Conservation (phyloP, 2,888 invertebrate species). For the Lepetodrilus schrolli region DNA sequence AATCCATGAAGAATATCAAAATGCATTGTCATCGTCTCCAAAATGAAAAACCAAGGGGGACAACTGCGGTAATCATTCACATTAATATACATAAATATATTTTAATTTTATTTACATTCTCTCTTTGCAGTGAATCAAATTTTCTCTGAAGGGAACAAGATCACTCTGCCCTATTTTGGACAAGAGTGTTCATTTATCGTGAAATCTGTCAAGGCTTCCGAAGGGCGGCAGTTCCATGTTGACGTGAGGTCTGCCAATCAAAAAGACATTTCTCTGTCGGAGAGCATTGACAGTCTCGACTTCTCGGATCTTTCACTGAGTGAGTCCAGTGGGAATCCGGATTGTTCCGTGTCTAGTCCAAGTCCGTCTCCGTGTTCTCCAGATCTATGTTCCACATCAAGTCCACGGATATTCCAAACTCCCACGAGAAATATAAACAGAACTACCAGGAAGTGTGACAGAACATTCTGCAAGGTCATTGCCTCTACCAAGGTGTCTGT, state of each 20-base stretch:
- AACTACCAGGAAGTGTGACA: not conserved
- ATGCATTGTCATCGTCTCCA: not conserved
- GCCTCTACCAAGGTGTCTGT: conserved; percentile 41
- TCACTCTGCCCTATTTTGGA: conserved; percentile 56
- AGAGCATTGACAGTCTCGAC: conserved; percentile 38
- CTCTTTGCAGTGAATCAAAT: conserved; percentile 52
- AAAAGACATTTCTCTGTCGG: conserved; percentile 24
- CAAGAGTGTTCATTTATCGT: conserved; percentile 53
- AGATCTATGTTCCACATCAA: conserved; percentile 1
- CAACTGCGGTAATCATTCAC: not conserved
- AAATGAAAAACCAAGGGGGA: no score
- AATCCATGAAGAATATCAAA: not conserved
- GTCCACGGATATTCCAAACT: conserved; percentile 33
- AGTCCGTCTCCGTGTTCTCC: not conserved
- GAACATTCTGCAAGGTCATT: conserved; percentile 44
- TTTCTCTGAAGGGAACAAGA: conserved; percentile 41
- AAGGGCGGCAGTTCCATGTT: not conserved
- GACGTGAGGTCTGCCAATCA: not conserved
- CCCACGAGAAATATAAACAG: conserved; percentile 30
- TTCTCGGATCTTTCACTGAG: conserved; percentile 35
- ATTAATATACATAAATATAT: not conserved
- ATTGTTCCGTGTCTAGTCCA: no score
- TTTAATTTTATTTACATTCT: not conserved
- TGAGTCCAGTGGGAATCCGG: conserved; percentile 10
- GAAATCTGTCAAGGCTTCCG: conserved; percentile 20